A percentile compares a stretch with the other conserved stretches of the same genome.
Evolutionary conservation across 2,888 invertebrate species (phyloP).

Genomic region (Mesoligia furuncula): DNA sequence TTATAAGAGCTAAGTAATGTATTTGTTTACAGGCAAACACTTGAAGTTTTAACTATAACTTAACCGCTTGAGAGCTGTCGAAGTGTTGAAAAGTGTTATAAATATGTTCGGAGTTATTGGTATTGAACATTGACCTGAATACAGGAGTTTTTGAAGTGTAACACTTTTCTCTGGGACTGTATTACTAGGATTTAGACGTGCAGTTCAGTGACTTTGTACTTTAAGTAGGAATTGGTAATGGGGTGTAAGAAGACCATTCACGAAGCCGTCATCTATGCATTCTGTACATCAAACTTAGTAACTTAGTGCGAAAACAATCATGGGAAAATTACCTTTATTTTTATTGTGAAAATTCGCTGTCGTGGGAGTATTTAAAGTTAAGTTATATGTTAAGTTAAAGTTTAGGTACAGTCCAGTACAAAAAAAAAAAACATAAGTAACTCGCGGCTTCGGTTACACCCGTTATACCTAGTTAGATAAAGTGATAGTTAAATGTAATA

Average conservation of each 20-base stretch:
- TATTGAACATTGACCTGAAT: constrained; percentile 39
- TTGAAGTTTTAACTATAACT: constrained; percentile 52
- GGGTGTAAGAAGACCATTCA: too few relatives aligned
- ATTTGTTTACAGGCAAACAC: constrained; percentile 56
- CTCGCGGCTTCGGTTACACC: too few relatives aligned
- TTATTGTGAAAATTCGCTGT: too few relatives aligned
- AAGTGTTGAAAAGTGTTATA: constrained; percentile 60
- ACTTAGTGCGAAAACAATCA: too few relatives aligned
- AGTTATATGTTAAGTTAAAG: too few relatives aligned
- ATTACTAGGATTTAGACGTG: background rate
- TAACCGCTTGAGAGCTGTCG: constrained; percentile 44
- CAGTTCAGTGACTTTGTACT: constrained; percentile 5
- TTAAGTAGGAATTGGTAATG: background rate
- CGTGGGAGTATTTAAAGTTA: too few relatives aligned
- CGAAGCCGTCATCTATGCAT: too few relatives aligned
- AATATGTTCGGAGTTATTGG: constrained; percentile 39
- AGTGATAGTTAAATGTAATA: background rate
- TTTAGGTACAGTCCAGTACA: too few relatives aligned
- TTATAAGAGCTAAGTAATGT: constrained; percentile 48
- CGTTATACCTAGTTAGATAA: too few relatives aligned
- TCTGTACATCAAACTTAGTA: too few relatives aligned
- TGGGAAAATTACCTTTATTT: too few relatives aligned
- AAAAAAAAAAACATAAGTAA: too few relatives aligned
- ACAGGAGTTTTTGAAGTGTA: constrained; percentile 9
- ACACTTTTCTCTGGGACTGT: constrained; percentile 27